These are phyloP conservation scores for Malurus splendens DNA, from an alignment of 2,797 vertebrate species.

Conservation along the genomic window DNA sequence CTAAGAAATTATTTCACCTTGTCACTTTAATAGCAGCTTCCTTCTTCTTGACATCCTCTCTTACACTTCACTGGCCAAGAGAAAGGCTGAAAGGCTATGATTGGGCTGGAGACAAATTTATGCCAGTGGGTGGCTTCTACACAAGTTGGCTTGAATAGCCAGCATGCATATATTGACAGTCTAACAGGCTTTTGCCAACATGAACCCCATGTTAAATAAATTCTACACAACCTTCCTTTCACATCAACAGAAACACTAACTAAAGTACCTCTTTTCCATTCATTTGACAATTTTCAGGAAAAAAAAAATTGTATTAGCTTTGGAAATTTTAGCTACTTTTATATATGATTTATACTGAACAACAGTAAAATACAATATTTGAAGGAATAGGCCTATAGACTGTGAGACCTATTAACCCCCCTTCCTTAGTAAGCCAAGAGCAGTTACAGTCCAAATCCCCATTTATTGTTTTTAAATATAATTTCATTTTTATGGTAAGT, in stretches of 20 bases:
- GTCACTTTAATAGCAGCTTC: not conserved
- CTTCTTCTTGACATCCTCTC: not conserved
- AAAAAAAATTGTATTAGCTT: not conserved
- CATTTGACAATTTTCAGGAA: not conserved
- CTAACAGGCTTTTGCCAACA: not conserved
- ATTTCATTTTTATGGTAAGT: not conserved
- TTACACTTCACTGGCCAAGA: not conserved
- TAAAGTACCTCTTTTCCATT: not conserved
- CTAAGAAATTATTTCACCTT: not conserved
- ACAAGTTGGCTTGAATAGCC: not conserved
- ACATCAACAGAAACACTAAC: not conserved
- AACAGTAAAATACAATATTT: not conserved
- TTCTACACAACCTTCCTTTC: not conserved
- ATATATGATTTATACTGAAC: not conserved
- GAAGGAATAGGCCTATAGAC: not conserved
- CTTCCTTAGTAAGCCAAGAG: not conserved
- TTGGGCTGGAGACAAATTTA: not conserved
- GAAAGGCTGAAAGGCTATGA: not conserved
- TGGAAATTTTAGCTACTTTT: not conserved
- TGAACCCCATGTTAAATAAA: not conserved
- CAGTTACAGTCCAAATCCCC: not conserved
- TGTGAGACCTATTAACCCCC: not conserved
- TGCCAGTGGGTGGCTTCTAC: accelerated
- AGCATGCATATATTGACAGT: not conserved
- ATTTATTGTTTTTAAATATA: not conserved